Conservation (phyloP, 2,797 vertebrate genomes). For the Simalia tracyae region DNA sequence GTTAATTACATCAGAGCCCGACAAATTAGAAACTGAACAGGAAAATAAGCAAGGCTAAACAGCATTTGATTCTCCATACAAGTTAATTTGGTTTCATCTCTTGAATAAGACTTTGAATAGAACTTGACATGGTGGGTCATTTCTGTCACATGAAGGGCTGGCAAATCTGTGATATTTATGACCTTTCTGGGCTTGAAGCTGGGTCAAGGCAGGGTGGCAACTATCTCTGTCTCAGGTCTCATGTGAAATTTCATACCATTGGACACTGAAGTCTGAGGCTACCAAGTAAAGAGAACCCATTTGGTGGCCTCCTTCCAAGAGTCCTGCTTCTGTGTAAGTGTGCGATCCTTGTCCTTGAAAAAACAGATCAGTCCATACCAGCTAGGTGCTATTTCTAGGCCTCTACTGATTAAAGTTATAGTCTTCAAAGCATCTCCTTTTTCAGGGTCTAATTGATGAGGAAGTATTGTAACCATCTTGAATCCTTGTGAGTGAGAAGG, state of each 20-base stretch:
- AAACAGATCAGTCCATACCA: too few relatives aligned
- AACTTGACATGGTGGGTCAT: neutral
- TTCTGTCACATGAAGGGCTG: neutral
- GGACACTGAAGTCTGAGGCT: too few relatives aligned
- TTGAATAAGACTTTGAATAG: slow-evolving; percentile 5
- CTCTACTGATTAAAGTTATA: too few relatives aligned
- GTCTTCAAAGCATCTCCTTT: too few relatives aligned
- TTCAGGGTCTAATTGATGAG: neutral
- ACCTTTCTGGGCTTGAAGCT: neutral
- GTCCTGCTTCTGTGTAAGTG: too few relatives aligned
- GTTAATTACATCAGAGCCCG: slow-evolving; percentile 12
- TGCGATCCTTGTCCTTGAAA: too few relatives aligned
- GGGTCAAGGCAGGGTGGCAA: neutral
- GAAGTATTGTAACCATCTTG: neutral
- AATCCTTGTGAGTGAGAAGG: neutral
- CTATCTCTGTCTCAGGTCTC: too few relatives aligned
- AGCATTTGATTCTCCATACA: slow-evolving; percentile 18
- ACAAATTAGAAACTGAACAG: slow-evolving; percentile 2
- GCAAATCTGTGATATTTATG: neutral
- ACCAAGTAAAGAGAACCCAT: too few relatives aligned
- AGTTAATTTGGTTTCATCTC: slow-evolving; percentile 13
- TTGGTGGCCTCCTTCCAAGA: too few relatives aligned
- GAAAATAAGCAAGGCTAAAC: slow-evolving; percentile 14
- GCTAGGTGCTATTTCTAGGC: too few relatives aligned
- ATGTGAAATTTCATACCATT: too few relatives aligned